Conservation (phyloP, 2,797 vertebrate species). For the Champsocephalus esox region DNA sequence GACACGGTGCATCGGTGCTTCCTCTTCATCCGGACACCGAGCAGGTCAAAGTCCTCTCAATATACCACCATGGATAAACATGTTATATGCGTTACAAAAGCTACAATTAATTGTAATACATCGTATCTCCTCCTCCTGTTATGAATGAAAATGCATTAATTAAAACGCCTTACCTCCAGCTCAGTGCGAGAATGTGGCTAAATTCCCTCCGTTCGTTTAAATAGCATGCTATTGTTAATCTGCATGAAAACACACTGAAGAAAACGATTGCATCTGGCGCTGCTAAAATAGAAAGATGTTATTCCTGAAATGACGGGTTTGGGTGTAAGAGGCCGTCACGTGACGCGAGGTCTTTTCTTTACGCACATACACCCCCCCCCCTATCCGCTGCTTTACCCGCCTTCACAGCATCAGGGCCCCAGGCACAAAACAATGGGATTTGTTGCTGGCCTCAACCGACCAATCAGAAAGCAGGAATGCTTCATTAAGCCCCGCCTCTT, state of each 20-base stretch:
- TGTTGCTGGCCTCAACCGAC: constrained; percentile 60
- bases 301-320: constrained; percentile 55
- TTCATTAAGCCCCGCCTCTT: constrained; percentile 33
- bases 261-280: constrained; percentile 6
- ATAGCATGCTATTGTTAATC: constrained; percentile 63
- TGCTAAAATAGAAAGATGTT: constrained; percentile 38
- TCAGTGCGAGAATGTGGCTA: constrained; percentile 55
- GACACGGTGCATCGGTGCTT: constrained; percentile 52
- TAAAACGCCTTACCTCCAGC: constrained; percentile 67
- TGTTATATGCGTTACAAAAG: not conserved
- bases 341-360: constrained; percentile 74
- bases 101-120: not conserved
- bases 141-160: constrained; percentile 55
- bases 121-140: not conserved
- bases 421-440: constrained; percentile 42
- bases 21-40: constrained; percentile 45
- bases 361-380: constrained; percentile 33
- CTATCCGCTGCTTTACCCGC: constrained; percentile 29
- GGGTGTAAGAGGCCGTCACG: constrained; percentile 74
- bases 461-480: constrained; percentile 61
- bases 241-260: constrained; percentile 7
- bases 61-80: not conserved
- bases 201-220: constrained; percentile 48
- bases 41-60: constrained; percentile 27
- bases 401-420: constrained; percentile 29